Conservation (phyloP, 2,888 invertebrate genomes). For the Netelia inedita region DNA sequence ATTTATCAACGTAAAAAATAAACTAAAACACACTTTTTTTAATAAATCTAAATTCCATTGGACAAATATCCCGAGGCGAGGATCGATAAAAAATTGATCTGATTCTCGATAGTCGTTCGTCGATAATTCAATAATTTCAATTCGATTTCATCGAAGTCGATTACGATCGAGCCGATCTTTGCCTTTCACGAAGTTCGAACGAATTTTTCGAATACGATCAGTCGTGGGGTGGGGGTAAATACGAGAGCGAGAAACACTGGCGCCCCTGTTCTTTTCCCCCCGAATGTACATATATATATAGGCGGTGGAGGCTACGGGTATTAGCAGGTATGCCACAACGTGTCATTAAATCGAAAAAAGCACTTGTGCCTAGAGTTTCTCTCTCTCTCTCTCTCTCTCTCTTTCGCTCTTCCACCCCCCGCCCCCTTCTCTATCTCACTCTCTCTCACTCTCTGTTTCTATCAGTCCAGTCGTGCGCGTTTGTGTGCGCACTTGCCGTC, state of each 20-base stretch:
- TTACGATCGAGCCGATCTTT: constrained; percentile 55
- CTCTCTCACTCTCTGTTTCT: too few relatives aligned
- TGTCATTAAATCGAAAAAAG: constrained; percentile 83
- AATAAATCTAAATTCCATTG: too few relatives aligned
- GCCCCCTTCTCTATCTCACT: neutral
- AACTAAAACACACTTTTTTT: too few relatives aligned
- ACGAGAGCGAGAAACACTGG: constrained; percentile 73
- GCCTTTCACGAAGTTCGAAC: constrained; percentile 41
- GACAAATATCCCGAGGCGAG: too few relatives aligned
- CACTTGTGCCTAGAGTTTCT: constrained; percentile 76
- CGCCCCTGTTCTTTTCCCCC: constrained; percentile 67
- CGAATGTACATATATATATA: neutral
- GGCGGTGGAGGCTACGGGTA: constrained; percentile 54
- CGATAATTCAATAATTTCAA: constrained; percentile 17
- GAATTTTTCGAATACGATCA: constrained; percentile 26
- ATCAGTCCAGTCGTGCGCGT: constrained; percentile 55
- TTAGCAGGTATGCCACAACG: constrained; percentile 72
- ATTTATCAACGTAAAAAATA: too few relatives aligned
- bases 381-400: constrained; percentile 3
- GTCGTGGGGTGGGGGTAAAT: constrained; percentile 42
- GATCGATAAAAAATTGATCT: too few relatives aligned
- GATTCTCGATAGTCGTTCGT: too few relatives aligned
- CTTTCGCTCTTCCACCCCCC: too few relatives aligned
- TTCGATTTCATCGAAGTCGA: constrained; percentile 50
- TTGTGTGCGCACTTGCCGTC: constrained; percentile 80